phyloP scores from a whole-genome alignment of 2,113 vertebrate species.

The Syngnathus floridae region DNA sequence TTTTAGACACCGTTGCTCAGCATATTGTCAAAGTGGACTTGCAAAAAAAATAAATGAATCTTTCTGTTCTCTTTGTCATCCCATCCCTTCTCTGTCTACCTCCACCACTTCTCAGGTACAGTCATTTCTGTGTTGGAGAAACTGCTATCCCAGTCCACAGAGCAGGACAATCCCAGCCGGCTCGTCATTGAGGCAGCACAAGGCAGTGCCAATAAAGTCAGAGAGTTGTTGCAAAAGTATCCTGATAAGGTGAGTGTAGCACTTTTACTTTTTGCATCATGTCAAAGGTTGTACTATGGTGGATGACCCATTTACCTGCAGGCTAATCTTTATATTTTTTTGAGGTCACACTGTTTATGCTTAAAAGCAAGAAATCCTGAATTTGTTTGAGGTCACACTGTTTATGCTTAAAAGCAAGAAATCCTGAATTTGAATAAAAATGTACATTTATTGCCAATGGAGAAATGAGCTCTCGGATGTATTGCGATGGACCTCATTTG shows the following conservation, averaged over 20 bases:
- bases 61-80: slow-evolving; percentile 6
- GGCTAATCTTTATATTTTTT: not conserved
- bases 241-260: slow-evolving; percentile 83
- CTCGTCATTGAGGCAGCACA: slow-evolving; percentile 90
- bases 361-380: not conserved
- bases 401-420: too few species aligned
- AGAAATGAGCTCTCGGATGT: too few species aligned
- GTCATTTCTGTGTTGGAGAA: slow-evolving; percentile 87
- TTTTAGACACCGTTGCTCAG: slow-evolving; percentile 12
- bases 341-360: not conserved
- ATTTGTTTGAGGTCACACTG: too few species aligned
- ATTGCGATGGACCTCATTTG: too few species aligned
- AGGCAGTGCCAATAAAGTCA: slow-evolving; percentile 78
- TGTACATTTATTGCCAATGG: not conserved
- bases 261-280: slow-evolving; percentile 41
- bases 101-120: slow-evolving; percentile 72
- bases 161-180: slow-evolving; percentile 80
- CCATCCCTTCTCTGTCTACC: not conserved
- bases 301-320: not conserved
- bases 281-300: slow-evolving; percentile 15
- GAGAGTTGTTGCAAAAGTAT: slow-evolving; percentile 84
- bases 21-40: slow-evolving; percentile 1
- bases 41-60: slow-evolving; percentile 10
- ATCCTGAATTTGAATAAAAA: not conserved
- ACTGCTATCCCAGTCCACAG: slow-evolving; percentile 85